phyloP scores from a whole-genome alignment of 2,888 invertebrate genomes.

The Tortricodes alternella region DNA sequence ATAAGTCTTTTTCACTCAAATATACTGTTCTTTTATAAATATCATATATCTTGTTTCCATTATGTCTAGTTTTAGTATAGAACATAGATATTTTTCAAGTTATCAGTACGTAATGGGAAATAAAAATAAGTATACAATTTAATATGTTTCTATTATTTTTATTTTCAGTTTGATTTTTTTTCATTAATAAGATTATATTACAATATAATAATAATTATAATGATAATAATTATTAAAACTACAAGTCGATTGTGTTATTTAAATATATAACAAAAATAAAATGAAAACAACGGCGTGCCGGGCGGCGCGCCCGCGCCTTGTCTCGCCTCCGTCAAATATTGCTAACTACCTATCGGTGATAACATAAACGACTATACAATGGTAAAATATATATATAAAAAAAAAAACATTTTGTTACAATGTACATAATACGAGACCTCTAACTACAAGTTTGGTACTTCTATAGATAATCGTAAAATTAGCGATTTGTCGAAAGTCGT shows the following conservation, averaged over 20 bases:
- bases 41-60: no score
- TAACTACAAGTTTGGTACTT: slow-evolving; percentile 82
- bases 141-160: slow-evolving; percentile 78
- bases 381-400: slow-evolving; percentile 81
- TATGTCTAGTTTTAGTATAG: no score
- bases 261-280: slow-evolving; percentile 81
- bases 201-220: slow-evolving; percentile 77
- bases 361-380: slow-evolving; percentile 80
- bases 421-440: slow-evolving; percentile 80
- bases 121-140: slow-evolving; percentile 42
- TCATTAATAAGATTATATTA: slow-evolving; percentile 83
- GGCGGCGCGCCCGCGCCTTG: slow-evolving; percentile 52
- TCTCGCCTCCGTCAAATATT: slow-evolving; percentile 65
- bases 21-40: slow-evolving; percentile 16
- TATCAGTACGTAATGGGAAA: slow-evolving; percentile 4
- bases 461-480: slow-evolving; percentile 64
- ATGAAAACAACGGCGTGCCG: slow-evolving; percentile 71
- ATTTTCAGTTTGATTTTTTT: slow-evolving; percentile 80
- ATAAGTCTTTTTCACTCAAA: slow-evolving; percentile 24
- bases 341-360: slow-evolving; percentile 73
- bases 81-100: no score
- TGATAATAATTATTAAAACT: slow-evolving; percentile 82
- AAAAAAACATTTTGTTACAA: slow-evolving; percentile 78
- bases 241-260: slow-evolving; percentile 81
- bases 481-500: slow-evolving; percentile 61